phyloP scores from a whole-genome alignment of 2,888 invertebrate species.

The Mythimna albipuncta region DNA sequence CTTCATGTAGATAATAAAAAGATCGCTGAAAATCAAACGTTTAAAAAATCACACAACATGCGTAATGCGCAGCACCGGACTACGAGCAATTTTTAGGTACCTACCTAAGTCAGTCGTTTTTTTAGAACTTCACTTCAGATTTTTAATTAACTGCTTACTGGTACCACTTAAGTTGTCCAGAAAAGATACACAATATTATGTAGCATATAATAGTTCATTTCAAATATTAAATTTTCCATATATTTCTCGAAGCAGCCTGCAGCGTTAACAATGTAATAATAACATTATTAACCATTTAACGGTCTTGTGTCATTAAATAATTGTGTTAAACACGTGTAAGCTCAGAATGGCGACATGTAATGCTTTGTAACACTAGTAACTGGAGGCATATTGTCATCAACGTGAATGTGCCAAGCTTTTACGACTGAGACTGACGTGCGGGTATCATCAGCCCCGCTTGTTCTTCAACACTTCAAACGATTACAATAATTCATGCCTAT shows the following conservation, averaged over 20 bases:
- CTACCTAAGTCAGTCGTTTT: neutral
- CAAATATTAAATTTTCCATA: neutral
- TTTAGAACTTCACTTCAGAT: neutral
- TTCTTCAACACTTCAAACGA: slow-evolving; percentile 35
- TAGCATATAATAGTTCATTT: neutral
- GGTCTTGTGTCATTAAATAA: slow-evolving; percentile 9
- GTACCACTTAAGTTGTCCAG: neutral
- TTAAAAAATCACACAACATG: neutral
- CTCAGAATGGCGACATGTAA: slow-evolving; percentile 21
- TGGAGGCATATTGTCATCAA: slow-evolving; percentile 13
- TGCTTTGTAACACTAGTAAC: slow-evolving; percentile 6
- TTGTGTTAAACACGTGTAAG: slow-evolving; percentile 34
- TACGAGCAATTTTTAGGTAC: neutral
- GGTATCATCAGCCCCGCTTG: slow-evolving; percentile 15
- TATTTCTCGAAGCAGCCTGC: neutral
- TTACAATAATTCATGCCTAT: slow-evolving; percentile 12
- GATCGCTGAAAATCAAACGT: neutral
- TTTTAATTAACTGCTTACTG: neutral
- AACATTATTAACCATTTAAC: slow-evolving; percentile 1
- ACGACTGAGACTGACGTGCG: slow-evolving; percentile 34
- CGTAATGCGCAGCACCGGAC: neutral
- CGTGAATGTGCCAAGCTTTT: slow-evolving; percentile 42
- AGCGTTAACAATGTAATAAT: slow-evolving; percentile 9
- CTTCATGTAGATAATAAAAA: neutral
- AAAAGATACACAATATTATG: neutral